Conservation (phyloP, 2,888 invertebrate genomes). For the Neocrepidodera transversa region DNA sequence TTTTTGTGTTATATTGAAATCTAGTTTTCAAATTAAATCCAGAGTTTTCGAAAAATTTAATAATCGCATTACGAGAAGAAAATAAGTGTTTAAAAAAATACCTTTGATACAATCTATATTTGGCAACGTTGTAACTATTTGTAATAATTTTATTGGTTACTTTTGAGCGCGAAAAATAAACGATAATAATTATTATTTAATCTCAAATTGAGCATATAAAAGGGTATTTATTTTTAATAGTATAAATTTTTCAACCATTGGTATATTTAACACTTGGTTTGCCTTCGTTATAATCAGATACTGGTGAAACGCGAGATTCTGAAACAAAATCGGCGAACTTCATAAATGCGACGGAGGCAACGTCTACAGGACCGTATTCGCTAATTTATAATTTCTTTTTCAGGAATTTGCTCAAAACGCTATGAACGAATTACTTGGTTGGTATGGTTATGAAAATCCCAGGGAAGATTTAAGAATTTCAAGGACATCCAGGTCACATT, state of each 20-base stretch:
- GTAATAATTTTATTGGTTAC: too few relatives aligned
- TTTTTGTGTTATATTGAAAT: too few relatives aligned
- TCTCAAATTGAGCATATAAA: constrained; percentile 6
- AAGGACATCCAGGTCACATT: constrained; percentile 59
- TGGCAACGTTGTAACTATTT: too few relatives aligned
- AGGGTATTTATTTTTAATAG: constrained; percentile 4
- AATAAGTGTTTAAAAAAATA: too few relatives aligned
- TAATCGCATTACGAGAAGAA: too few relatives aligned
- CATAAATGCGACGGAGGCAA: constrained; percentile 1
- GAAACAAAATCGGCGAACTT: constrained; percentile 23
- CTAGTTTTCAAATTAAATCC: too few relatives aligned
- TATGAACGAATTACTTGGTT: constrained; percentile 90
- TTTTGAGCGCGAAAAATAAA: too few relatives aligned
- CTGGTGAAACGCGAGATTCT: constrained; percentile 18
- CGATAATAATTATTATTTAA: too few relatives aligned
- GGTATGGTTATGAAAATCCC: constrained; percentile 86
- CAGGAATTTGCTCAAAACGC: constrained; percentile 92
- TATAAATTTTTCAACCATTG: constrained; percentile 9
- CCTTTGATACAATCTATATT: too few relatives aligned
- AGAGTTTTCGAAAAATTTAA: too few relatives aligned
- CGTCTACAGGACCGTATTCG: too few relatives aligned
- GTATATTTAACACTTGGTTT: constrained; percentile 23
- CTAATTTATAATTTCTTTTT: too few relatives aligned
- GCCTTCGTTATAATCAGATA: constrained; percentile 12
- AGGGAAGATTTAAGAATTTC: constrained; percentile 62